Evolutionary conservation across 2,797 vertebrate genomes (phyloP).

Genomic region (Chelonia mydas): DNA sequence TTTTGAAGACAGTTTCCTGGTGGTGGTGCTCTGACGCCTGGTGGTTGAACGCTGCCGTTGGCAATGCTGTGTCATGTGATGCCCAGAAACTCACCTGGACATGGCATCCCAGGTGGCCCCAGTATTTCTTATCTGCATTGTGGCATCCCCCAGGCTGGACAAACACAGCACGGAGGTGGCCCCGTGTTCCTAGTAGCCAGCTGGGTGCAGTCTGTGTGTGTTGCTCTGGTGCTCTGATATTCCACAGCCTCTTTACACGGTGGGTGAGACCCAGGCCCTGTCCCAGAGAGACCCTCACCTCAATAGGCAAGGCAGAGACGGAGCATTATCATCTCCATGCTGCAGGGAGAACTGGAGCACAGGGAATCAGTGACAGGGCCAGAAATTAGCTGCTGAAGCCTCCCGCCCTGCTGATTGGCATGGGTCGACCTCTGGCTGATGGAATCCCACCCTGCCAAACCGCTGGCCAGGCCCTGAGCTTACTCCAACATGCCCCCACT

Average conservation of each 20-base stretch:
- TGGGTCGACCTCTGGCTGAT: neutral
- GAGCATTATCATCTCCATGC: neutral
- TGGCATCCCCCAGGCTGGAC: neutral
- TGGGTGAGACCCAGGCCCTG: too few species aligned
- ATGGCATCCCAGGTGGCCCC: neutral
- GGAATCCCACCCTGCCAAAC: too few species aligned
- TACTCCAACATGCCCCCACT: too few species aligned
- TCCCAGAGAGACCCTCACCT: neutral
- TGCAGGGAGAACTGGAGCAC: too few species aligned
- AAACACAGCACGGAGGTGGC: neutral
- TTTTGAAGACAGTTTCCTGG: neutral
- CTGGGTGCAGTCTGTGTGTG: neutral
- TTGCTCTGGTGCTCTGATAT: neutral
- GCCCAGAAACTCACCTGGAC: neutral
- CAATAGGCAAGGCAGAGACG: too few species aligned
- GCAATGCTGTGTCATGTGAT: neutral
- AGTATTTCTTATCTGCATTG: too few species aligned
- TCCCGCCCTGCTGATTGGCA: too few species aligned
- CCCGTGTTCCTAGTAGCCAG: neutral
- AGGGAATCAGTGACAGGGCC: too few species aligned
- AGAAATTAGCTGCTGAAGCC: too few species aligned
- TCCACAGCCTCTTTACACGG: neutral
- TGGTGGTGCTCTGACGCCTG: neutral
- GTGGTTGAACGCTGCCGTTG: neutral
- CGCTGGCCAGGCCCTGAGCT: too few species aligned